Conservation (phyloP, 2,113 vertebrate species). For the Anser brachyrhynchus region DNA sequence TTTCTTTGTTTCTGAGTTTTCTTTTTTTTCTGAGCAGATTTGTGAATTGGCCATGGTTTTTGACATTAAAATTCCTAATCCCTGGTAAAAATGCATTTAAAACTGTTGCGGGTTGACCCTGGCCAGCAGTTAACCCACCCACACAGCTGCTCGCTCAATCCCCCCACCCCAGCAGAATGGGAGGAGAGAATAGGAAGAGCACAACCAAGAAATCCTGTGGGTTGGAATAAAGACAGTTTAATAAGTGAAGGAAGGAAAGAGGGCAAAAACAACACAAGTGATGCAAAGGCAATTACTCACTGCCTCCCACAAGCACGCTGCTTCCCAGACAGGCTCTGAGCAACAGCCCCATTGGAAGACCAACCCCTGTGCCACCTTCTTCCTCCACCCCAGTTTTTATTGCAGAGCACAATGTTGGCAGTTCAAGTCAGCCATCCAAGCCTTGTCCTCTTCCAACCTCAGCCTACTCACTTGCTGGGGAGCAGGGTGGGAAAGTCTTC, state of each 20-base stretch:
- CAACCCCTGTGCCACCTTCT: background rate
- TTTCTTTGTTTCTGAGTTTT: background rate
- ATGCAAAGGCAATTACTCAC: background rate
- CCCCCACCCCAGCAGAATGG: background rate
- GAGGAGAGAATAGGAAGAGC: background rate
- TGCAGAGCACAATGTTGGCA: background rate
- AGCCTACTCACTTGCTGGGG: fast-evolving
- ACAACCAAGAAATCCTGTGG: background rate
- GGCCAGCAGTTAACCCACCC: background rate
- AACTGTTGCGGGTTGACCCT: background rate
- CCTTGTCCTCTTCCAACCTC: no score
- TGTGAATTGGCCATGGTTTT: background rate
- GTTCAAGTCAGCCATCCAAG: no score
- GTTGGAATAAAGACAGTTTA: background rate
- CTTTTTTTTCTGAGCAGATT: background rate
- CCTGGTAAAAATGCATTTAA: background rate
- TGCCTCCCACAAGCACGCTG: background rate
- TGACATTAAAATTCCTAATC: background rate
- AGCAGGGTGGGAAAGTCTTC: background rate
- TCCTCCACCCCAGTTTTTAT: background rate
- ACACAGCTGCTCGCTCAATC: fast-evolving
- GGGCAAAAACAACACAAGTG: background rate
- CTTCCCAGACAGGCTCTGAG: background rate
- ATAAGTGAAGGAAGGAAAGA: background rate
- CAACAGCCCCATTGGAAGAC: background rate